Percentiles rank a stretch among this genome's conserved stretches.
phyloP scores from a whole-genome alignment of 2,113 vertebrate genomes.

The Laticauda laticaudata region DNA sequence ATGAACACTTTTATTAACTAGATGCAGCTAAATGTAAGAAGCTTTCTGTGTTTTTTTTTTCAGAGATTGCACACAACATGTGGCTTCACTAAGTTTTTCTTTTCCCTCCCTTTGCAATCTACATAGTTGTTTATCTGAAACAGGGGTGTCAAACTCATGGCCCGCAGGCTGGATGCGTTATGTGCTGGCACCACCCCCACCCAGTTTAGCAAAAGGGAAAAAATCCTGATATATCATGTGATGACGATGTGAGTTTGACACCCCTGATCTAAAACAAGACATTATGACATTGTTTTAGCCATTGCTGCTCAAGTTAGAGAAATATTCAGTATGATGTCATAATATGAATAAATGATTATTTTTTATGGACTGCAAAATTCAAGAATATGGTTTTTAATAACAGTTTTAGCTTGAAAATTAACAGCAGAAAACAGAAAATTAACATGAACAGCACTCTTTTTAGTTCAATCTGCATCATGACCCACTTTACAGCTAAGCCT shows the following conservation, averaged over 20 bases:
- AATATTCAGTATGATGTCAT: not conserved
- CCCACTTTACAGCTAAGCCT: not conserved
- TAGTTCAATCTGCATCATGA: not conserved
- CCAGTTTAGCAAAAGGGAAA: too few species aligned
- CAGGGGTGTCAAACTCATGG: too few species aligned
- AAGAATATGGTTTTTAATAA: not conserved
- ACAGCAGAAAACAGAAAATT: too few species aligned
- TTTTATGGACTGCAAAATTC: not conserved
- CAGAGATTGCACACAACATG: not conserved
- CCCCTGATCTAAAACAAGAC: too few species aligned
- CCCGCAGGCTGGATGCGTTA: too few species aligned
- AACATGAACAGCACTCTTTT: not conserved
- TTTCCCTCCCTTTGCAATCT: not conserved
- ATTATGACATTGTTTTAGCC: not conserved
- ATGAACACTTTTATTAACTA: not conserved
- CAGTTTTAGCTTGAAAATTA: not conserved
- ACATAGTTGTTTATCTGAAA: not conserved
- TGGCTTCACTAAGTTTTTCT: not conserved
- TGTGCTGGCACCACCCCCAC: too few species aligned
- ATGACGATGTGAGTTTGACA: too few species aligned
- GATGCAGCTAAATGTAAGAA: not conserved
- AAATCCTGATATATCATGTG: too few species aligned
- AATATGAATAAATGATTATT: not conserved
- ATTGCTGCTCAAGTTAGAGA: not conserved
- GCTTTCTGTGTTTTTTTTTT: not conserved